Percentiles rank a stretch among this genome's conserved stretches.
Conservation (phyloP, 2,113 vertebrate genomes). For the Oreochromis aureus region DNA sequence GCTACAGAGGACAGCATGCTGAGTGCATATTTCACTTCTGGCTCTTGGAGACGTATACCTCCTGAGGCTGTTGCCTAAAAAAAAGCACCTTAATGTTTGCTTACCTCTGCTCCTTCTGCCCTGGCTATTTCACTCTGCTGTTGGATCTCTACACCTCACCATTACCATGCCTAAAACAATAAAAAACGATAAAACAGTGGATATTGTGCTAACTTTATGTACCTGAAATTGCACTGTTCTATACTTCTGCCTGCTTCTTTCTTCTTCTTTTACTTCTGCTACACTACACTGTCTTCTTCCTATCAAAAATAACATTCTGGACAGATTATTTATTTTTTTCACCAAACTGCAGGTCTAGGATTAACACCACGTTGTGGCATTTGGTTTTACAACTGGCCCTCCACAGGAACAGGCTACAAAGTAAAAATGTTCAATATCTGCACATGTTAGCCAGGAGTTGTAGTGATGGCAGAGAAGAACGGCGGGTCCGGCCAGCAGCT, state of each 20-base stretch:
- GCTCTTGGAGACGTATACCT: not conserved
- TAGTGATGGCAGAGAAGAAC: not conserved
- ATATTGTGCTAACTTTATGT: not conserved
- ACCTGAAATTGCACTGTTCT: not conserved
- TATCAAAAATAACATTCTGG: not conserved
- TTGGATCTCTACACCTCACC: not conserved
- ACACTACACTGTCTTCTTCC: not conserved
- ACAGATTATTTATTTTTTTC: not conserved
- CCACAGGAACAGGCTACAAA: not conserved
- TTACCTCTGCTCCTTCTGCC: not conserved
- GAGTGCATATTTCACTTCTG: slow-evolving; percentile 17
- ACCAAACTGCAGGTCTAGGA: not conserved
- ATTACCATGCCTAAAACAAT: not conserved
- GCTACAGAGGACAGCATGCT: slow-evolving; percentile 2
- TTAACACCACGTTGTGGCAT: not conserved
- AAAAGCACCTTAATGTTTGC: not conserved
- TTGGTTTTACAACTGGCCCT: not conserved
- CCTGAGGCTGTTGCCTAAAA: not conserved
- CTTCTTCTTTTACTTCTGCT: not conserved
- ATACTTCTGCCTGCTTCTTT: not conserved
- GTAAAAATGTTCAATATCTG: not conserved
- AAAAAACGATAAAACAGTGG: not conserved
- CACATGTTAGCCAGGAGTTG: not conserved
- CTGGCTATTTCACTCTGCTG: not conserved
- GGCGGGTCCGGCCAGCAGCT: not conserved